Base-by-base conservation (phyloP, 1,140 invertebrate species). In the Andrena cerasifolii region DNA sequence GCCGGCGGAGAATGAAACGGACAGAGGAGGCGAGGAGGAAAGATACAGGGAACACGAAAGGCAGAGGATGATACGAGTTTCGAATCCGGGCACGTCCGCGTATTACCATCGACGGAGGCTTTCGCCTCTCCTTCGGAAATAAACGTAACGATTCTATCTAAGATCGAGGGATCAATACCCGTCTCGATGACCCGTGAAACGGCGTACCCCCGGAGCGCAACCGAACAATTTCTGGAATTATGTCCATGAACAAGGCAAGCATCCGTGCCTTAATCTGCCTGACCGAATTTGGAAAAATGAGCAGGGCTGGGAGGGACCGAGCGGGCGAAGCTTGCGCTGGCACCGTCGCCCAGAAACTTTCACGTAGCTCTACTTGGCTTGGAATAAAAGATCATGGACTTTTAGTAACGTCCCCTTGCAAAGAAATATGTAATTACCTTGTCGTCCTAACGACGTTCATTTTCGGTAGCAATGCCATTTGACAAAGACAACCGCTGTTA, bases 81-180 rank as follows among this genome's bases (percentile, higher is more conserved):
- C 74, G 61, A 85, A 82, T 84, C 82, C 54, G 18, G 43, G 53
- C 83, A 85, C 83, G 83, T 85, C 47, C 70, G 31, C 79, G 79
- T 84, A 85, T 85, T 85, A 85, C 70, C 83, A 82, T 85, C 73
- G 82, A 85, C 73, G 66, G 74, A 67, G 43, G 70, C 79, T 73
- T 80, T 61, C 59, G 16, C 61, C 12, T 63, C 47, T 53, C 53
- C 68, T 47, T 51, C 56, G 74, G 63, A 85, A 84, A 85, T 81
- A 85, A 85, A 84, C 82, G 82, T 84, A 78, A 85, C 79, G 82
- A 66, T 84, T 53, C 54, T 24, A 84, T 85, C 66, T 67, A 51
- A 67, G 83, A 85, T 84, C 82, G 53, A 61, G 54, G 70, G 82
- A 85, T 85, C 83, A 74, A 85, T 85, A 75, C 54, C 14, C 36